Conservation (phyloP, 2,113 vertebrate species). For the Chlorodrepanis virens region DNA sequence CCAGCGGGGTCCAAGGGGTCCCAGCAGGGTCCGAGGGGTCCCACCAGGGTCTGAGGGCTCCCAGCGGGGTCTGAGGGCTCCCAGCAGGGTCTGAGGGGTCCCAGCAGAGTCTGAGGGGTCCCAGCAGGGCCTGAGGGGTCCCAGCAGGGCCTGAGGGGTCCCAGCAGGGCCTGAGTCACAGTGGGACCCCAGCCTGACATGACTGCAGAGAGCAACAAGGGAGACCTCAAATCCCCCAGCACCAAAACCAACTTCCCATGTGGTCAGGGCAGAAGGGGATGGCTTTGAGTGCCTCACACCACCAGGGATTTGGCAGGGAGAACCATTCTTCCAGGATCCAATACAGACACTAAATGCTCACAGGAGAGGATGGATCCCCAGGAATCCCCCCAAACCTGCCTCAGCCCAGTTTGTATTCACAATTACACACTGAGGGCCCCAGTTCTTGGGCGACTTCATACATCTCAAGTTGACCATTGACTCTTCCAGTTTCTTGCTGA, state of each 20-base stretch:
- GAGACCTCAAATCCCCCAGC: neutral
- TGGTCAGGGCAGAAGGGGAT: fast-evolving
- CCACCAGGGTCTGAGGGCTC: fast-evolving
- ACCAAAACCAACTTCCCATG: neutral
- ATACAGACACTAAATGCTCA: neutral
- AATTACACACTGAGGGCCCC: neutral
- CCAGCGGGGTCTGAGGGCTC: fast-evolving
- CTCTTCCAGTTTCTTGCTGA: neutral
- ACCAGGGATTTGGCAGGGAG: neutral
- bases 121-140: too few species aligned
- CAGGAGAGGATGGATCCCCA: too few species aligned
- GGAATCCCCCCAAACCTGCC: neutral
- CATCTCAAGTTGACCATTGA: fast-evolving
- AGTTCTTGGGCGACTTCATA: neutral
- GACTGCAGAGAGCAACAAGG: neutral
- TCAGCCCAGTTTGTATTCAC: neutral
- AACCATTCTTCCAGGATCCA: neutral
- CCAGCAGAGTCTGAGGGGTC: too few species aligned
- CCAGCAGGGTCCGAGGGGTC: too few species aligned
- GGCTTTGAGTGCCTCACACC: neutral
- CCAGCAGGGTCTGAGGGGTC: too few species aligned
- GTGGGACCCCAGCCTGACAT: neutral
- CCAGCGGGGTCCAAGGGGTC: too few species aligned
- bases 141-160: too few species aligned
- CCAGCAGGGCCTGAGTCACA: neutral